A percentile compares a stretch with the other conserved stretches of the same genome.
Conservation (phyloP, 2,113 vertebrate species). For the Pagrus major region DNA sequence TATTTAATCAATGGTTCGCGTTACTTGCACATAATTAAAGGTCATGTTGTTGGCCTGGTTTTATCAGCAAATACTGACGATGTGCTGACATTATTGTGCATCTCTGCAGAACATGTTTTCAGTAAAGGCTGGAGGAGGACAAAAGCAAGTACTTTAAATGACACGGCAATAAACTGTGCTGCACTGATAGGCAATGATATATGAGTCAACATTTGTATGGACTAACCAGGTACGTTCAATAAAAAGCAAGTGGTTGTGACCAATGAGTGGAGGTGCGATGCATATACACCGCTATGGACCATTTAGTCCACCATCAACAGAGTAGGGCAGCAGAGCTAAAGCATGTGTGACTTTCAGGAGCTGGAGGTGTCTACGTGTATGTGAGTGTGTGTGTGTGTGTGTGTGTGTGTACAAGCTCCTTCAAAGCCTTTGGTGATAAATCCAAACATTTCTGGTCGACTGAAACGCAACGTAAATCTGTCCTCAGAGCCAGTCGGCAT, state of each 20-base stretch:
- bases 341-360: conserved; percentile 57
- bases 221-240: conserved; percentile 62
- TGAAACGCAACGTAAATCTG: conserved; percentile 66
- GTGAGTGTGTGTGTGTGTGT: conserved; percentile 17
- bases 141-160: conserved; percentile 19
- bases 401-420: conserved; percentile 9
- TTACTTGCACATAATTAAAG: no score
- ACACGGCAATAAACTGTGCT: neutral
- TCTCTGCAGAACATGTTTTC: conserved; percentile 4
- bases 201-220: conserved; percentile 55
- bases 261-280: conserved; percentile 62
- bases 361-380: conserved; percentile 43
- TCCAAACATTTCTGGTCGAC: conserved; percentile 61
- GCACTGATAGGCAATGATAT: conserved; percentile 11
- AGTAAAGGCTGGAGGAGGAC: neutral
- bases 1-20: no score
- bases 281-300: conserved; percentile 76
- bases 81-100: no score
- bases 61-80: no score
- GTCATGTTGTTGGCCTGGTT: no score
- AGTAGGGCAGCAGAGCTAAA: conserved; percentile 53
- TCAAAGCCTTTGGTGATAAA: conserved; percentile 55
- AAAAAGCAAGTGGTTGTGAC: conserved; percentile 78
- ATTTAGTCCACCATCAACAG: conserved; percentile 74
- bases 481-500: conserved; percentile 21